Conservation (phyloP, 2,113 vertebrate genomes). For the Triplophysa siluroides region DNA sequence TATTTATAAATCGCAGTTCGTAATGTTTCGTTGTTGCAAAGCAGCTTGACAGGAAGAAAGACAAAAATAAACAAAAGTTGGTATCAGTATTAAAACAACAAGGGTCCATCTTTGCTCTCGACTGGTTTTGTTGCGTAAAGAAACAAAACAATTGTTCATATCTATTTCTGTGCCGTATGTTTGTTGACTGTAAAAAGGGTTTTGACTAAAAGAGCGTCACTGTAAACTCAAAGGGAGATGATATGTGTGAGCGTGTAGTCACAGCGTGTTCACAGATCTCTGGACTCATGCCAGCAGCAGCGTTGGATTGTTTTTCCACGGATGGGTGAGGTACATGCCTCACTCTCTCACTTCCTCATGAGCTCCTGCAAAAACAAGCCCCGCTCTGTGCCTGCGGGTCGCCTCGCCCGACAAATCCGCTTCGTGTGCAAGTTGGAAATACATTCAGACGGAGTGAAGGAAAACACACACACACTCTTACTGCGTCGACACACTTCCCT, state of each 20-base stretch:
- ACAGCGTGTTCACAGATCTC: conserved; percentile 56
- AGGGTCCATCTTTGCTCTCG: too few species aligned
- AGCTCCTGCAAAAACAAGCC: conserved; percentile 84
- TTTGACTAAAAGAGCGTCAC: not conserved
- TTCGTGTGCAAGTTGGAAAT: not conserved
- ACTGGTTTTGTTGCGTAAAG: too few species aligned
- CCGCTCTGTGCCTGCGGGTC: conserved; percentile 81
- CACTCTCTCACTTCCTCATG: conserved; percentile 85
- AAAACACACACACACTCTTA: not conserved
- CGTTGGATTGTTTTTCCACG: conserved; percentile 73
- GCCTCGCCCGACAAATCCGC: conserved; percentile 77
- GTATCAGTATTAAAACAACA: too few species aligned
- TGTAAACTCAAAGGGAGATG: not conserved
- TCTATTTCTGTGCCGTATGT: too few species aligned
- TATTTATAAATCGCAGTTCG: too few species aligned
- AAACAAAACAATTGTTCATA: too few species aligned
- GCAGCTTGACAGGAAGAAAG: too few species aligned
- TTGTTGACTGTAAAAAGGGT: too few species aligned
- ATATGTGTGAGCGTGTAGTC: conserved; percentile 12
- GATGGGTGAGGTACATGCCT: conserved; percentile 81
- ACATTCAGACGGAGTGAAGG: not conserved
- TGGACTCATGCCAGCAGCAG: conserved; percentile 64
- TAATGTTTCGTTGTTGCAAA: too few species aligned
- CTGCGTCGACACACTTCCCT: conserved; percentile 4
- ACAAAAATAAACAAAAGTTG: too few species aligned